Base-by-base conservation (phyloP, 2,113 vertebrate genomes). In the Nerophis lumbriciformis region DNA sequence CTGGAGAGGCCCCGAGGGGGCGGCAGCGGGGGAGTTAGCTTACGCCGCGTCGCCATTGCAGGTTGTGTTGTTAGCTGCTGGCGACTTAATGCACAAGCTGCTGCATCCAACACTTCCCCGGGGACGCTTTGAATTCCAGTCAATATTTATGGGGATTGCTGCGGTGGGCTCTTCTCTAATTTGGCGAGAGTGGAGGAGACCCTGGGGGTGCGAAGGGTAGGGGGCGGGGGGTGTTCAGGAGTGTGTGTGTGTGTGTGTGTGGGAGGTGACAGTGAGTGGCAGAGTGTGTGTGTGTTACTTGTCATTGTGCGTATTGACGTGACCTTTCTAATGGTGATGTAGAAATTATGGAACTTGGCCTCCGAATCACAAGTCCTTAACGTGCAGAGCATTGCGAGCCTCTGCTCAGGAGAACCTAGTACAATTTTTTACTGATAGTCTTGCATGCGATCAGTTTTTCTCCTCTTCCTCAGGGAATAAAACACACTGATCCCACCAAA, bases 101-200 rank as follows among this genome's bases (percentile, higher is more conserved):
- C 73, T 80, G 75, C 63, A 81, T 59, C 11, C 4, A 81, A 74
- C 77, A 50, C 69, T 82, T 85, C 80, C 82, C 71, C 65, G 47
- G 75, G 75, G 80, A 84, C 35, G 64, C 71, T 72, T 76, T 76
- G 79, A 82, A 80, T 79, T 73, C 21, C 38, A 73, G 82, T 86
- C 83, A 84, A 87, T 87, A 86, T 85, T 85, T 87, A 83, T 82
- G 80, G 81, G 79, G 66, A 65, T 78, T 73, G 77, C 80, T 71
- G 75, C 82, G 71, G 64, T 59, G 68, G 75, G 70, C 74, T 77
- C 76, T 76, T 71, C 65, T 77, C 77, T 85, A 81, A 86, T 83
- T 72, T 77, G 73, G 74, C 79, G 83, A 81, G 67, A 75, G 76
- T 7, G 55, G 69, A 50, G 72, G 65, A 62, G 2, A 66, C 76